Evolutionary conservation across 2,888 invertebrate species (phyloP), one percentile per base, ranked within the genome.

Genomic region (Orgyia antiqua): DNA sequence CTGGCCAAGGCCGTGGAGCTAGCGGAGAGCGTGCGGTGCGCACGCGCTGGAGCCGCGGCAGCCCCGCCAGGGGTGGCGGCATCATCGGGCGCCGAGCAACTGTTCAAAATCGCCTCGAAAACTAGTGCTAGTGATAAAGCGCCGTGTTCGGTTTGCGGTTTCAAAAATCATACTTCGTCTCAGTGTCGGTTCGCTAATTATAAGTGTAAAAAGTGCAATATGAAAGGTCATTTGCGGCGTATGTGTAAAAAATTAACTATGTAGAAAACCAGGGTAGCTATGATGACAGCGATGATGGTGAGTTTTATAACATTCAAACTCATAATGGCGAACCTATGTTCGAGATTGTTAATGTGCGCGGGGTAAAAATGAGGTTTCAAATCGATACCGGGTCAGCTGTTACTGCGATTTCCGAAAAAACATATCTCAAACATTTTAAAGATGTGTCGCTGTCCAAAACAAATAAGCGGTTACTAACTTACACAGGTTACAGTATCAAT

Each of bases 1-100:
- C 18, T 51, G 5, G 29, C 29, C 9, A 48, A 46, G 13, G 48
- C 51, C 7, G 12, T 51, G 6, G 42, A 44, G 2, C 11, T 43
- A 13, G 45, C 48, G 3, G 39, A 42, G 11, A 37, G 37, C 30
- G 32, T 51, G 1, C 49, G 4, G 29, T 28, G 39, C 37, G 10
- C 25, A 39, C 28, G 9, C 33, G 27, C 9, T 19, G 27, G 32
- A 31, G 2, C 30, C 24, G 32, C 13, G 25, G 11, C 20, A 10
- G 15, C 19, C n/a, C n/a, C n/a, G n/a, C n/a, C n/a, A n/a, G n/a
- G n/a, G 10, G 7, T 21, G 10, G 5, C 9, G 17, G 19, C 19
- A 19, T n/a, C 4, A n/a, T n/a, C n/a, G n/a, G n/a, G n/a, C n/a
- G n/a, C n/a, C n/a, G n/a, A n/a, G n/a, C n/a, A n/a, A n/a, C n/a